Percentiles rank a stretch among this genome's conserved stretches.
phyloP scores from a whole-genome alignment of 2,888 invertebrate genomes.

The Ernsta delagoae region DNA sequence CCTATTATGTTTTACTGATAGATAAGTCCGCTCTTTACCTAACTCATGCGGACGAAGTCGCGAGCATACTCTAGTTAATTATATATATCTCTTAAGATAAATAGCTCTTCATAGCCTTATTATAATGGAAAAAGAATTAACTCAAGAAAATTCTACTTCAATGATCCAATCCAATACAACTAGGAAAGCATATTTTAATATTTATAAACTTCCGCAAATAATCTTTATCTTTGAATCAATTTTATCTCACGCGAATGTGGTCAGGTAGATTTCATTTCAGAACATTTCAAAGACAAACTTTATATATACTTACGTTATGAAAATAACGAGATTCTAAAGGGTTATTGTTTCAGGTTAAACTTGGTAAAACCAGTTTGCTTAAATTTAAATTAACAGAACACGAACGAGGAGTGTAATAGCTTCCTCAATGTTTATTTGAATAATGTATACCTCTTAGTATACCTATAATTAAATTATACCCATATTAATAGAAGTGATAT shows the following conservation, averaged over 20 bases:
- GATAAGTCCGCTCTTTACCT: too few species aligned
- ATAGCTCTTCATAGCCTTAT: too few species aligned
- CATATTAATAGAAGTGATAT: background rate
- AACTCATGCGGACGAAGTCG: too few species aligned
- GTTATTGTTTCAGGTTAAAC: conserved; percentile 26
- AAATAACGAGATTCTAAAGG: conserved; percentile 15
- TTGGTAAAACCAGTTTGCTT: conserved; percentile 16
- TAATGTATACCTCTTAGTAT: background rate
- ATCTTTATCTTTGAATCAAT: too few species aligned
- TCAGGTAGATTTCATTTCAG: background rate
- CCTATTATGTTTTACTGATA: too few species aligned
- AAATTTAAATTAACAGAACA: conserved; percentile 8
- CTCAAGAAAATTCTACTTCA: too few species aligned
- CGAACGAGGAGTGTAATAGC: background rate
- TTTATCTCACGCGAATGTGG: conserved; percentile 10
- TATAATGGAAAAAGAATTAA: too few species aligned
- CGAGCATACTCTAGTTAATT: too few species aligned
- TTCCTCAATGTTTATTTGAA: background rate
- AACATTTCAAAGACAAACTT: conserved; percentile 14
- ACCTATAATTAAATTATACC: background rate
- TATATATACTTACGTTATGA: background rate
- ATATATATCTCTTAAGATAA: too few species aligned
- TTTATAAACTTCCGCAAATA: too few species aligned
- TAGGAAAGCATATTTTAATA: too few species aligned
- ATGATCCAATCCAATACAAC: too few species aligned